phyloP scores from a whole-genome alignment of 2,888 invertebrate species.

The Caenorhabditis virilis region DNA sequence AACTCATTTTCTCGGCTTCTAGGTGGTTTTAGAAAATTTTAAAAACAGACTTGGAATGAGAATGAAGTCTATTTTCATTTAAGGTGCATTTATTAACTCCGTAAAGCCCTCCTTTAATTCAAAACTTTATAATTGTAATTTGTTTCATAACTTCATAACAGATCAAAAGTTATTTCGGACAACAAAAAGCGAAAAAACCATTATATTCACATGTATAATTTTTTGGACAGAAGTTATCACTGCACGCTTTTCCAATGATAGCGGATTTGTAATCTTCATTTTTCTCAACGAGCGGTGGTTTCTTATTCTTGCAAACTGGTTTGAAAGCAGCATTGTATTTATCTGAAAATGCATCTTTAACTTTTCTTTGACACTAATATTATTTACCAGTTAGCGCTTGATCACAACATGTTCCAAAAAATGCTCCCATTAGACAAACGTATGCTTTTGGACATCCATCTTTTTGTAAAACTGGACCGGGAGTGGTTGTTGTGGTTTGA shows the following conservation, averaged over 20 bases:
- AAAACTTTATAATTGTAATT: too few relatives aligned
- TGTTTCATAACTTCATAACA: too few relatives aligned
- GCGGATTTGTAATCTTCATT: conserved; percentile 29
- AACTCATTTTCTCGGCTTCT: too few relatives aligned
- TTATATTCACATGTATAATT: conserved; percentile 47
- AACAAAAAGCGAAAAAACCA: conserved; percentile 60
- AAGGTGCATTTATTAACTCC: too few relatives aligned
- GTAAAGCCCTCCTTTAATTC: too few relatives aligned
- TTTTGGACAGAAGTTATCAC: conserved; percentile 61
- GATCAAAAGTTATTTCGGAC: too few relatives aligned
- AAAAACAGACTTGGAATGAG: too few relatives aligned
- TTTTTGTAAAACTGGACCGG: conserved; percentile 13
- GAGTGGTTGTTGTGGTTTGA: conserved; percentile 11
- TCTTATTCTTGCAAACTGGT: conserved; percentile 25
- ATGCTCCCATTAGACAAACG: conserved; percentile 54
- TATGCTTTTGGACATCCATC: conserved; percentile 51
- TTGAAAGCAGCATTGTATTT: conserved; percentile 17
- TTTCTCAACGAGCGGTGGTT: conserved; percentile 5
- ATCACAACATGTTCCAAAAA: conserved; percentile 58
- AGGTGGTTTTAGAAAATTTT: too few relatives aligned
- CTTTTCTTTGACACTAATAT: too few relatives aligned
- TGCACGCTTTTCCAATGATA: conserved; percentile 54
- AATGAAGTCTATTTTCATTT: too few relatives aligned
- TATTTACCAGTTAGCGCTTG: conserved; percentile 12
- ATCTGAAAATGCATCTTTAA: conserved; percentile 15